A percentile compares a stretch with the other conserved stretches of the same genome.
phyloP scores from a whole-genome alignment of 2,888 invertebrate genomes.

The Xylota sylvarum region DNA sequence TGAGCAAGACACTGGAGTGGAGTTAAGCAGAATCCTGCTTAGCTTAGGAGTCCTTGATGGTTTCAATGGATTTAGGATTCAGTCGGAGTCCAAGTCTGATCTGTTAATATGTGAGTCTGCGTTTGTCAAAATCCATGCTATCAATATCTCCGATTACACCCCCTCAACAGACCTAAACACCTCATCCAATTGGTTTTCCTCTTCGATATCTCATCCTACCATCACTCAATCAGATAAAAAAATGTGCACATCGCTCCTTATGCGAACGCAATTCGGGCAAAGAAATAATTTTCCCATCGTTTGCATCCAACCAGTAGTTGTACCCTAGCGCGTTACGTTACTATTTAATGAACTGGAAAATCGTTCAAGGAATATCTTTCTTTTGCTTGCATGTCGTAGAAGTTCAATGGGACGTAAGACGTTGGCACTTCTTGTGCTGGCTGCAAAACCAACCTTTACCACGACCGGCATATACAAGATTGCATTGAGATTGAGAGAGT shows the following conservation, averaged over 20 bases:
- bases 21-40: no score
- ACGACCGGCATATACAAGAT: constrained; percentile 57
- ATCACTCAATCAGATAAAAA: constrained; percentile 62
- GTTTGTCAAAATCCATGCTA: no score
- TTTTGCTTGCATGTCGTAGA: constrained; percentile 55
- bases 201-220: background rate
- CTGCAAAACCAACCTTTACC: constrained; percentile 55
- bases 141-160: no score
- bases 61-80: no score
- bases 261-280: constrained; percentile 48
- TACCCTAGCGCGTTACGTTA: constrained; percentile 54
- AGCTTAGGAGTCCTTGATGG: no score
- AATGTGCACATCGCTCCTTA: constrained; percentile 50
- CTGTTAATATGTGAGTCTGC: no score
- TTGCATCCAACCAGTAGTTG: constrained; percentile 36
- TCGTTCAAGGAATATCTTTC: constrained; percentile 52
- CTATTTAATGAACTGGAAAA: constrained; percentile 75
- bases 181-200: no score
- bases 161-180: no score
- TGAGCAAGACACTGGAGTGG: no score
- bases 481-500: constrained; percentile 65
- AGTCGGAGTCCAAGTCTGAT: no score
- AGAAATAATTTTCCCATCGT: constrained; percentile 71
- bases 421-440: constrained; percentile 57
- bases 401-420: constrained; percentile 65